Percentiles rank a stretch among this genome's conserved stretches.
These are phyloP conservation scores for Microplitis mediator DNA, from an alignment of 1,140 invertebrate genomes.

Conservation along the genomic window DNA sequence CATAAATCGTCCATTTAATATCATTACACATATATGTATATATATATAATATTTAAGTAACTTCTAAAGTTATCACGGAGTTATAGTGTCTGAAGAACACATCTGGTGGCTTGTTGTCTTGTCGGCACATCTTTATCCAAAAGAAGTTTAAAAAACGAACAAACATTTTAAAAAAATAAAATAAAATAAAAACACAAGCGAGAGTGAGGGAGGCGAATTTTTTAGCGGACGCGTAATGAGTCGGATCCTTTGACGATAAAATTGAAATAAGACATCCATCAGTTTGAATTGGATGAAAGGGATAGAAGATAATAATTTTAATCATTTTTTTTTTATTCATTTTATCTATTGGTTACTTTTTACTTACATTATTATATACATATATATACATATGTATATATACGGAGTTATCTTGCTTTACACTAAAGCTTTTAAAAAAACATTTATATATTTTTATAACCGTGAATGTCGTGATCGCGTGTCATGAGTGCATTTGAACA, in stretches of 20 bases:
- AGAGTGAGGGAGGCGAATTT: background rate
- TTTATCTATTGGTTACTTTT: too few species aligned
- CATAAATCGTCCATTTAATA: too few species aligned
- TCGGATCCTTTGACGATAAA: constrained; percentile 18
- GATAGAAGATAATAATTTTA: background rate
- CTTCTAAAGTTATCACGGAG: background rate
- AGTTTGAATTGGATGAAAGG: constrained; percentile 7
- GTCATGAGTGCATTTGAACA: constrained; percentile 36
- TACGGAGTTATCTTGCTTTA: too few species aligned
- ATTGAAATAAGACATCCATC: constrained; percentile 33
- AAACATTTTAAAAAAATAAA: background rate
- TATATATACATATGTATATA: too few species aligned
- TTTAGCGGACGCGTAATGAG: constrained; percentile 6
- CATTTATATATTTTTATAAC: too few species aligned
- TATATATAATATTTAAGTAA: too few species aligned
- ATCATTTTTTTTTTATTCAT: background rate
- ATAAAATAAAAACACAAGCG: background rate
- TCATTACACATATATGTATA: too few species aligned
- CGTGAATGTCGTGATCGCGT: constrained; percentile 21
- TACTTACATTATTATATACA: too few species aligned
- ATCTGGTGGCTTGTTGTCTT: constrained; percentile 10
- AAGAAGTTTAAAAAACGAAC: background rate
- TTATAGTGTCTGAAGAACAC: background rate
- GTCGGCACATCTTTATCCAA: constrained; percentile 14
- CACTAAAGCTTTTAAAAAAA: too few species aligned